Evolutionary conservation across 2,113 vertebrate species (phyloP).

Genomic region (Alectura lathami): DNA sequence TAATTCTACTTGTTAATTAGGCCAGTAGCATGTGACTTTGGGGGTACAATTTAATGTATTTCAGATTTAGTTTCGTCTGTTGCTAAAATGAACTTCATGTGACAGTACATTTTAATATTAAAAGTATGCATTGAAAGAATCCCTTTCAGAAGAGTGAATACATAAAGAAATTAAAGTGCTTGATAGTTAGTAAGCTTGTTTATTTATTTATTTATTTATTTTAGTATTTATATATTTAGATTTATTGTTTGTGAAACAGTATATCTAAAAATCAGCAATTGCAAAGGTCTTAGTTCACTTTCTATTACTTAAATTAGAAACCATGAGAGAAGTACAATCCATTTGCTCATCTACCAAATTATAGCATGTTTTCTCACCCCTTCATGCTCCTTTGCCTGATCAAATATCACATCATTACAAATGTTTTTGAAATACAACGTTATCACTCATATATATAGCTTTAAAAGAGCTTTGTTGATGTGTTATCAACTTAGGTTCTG

Average conservation of each 20-base stretch:
- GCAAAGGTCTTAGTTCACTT: neutral
- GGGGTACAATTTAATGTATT: neutral
- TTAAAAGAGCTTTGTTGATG: neutral
- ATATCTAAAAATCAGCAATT: neutral
- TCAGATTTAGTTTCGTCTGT: neutral
- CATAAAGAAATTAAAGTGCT: neutral
- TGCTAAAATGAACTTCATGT: neutral
- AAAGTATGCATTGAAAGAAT: neutral
- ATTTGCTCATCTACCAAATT: neutral
- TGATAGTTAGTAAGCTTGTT: neutral
- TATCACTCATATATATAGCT: neutral
- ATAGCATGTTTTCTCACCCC: neutral
- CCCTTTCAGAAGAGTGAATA: neutral
- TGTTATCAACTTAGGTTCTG: neutral
- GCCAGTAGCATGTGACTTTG: conserved; percentile 17
- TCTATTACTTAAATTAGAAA: neutral
- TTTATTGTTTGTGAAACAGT: neutral
- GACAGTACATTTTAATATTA: neutral
- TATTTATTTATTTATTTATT: neutral
- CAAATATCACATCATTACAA: neutral
- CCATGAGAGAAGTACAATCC: neutral
- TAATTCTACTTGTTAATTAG: conserved; percentile 60
- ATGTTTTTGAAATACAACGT: neutral
- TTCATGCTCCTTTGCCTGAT: neutral
- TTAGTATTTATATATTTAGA: neutral